A percentile compares a stretch with the other conserved stretches of the same genome.
phyloP scores from a whole-genome alignment of 2,888 invertebrate species.

The Xestia sexstrigata region DNA sequence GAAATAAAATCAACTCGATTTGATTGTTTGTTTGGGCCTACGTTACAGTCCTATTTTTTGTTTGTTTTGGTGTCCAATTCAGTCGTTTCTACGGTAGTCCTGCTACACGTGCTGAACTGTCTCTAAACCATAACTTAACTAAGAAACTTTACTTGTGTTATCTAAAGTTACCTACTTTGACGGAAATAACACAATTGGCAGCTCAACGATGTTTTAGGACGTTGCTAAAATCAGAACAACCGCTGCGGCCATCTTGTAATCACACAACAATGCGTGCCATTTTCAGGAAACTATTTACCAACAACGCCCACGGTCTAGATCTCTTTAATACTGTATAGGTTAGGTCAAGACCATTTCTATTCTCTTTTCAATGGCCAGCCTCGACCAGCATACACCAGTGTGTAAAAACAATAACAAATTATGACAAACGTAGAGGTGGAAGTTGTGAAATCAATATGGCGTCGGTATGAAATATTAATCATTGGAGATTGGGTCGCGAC shows the following conservation, averaged over 20 bases:
- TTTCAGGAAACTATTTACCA: background rate
- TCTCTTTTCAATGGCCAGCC: background rate
- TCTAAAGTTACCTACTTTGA: background rate
- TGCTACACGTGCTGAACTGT: background rate
- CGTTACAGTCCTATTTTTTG: too few relatives aligned
- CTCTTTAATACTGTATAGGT: background rate
- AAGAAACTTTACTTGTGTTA: background rate
- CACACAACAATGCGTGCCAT: background rate
- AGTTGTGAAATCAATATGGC: constrained; percentile 36
- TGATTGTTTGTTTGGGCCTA: too few relatives aligned
- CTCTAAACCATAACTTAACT: background rate
- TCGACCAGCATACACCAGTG: background rate
- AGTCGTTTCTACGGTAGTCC: too few relatives aligned
- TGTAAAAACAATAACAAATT: constrained; percentile 4
- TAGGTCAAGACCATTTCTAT: background rate
- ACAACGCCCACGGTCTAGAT: background rate
- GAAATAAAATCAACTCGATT: too few relatives aligned
- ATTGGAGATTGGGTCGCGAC: constrained; percentile 11
- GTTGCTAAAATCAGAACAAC: background rate
- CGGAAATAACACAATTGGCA: background rate
- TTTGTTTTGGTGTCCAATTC: too few relatives aligned
- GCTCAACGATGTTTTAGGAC: background rate
- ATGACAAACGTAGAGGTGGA: constrained; percentile 2
- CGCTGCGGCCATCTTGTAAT: background rate
- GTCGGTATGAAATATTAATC: constrained; percentile 45